Base-by-base conservation (phyloP, 1,140 invertebrate species). In the Aricia agestis region DNA sequence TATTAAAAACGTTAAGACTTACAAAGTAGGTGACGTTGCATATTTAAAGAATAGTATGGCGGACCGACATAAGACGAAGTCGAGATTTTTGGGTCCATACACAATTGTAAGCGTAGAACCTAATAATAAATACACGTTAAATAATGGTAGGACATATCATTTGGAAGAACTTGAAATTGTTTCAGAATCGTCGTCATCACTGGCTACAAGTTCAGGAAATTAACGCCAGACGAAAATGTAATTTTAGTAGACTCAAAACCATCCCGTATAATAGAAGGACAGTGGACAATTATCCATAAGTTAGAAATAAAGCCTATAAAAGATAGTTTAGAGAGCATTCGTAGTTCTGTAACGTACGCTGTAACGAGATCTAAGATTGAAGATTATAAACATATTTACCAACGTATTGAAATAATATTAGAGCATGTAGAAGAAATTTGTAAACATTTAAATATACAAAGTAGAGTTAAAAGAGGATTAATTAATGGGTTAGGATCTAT, bases 401-500 rank as follows among this genome's bases (percentile, higher is more conserved):
- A 72, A 69, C 73, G 66, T 68, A 75, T 68, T 45, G 72, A 70
- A 66, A 71, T 67, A 45, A 67, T 72, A 63, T 73, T 70, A 76
- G 67, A 75, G 10, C 68, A 78, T 76, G 67, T 74, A 68, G 52
- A 71, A 25, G 71, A 74, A 76, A 78, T 78, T 68, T 70, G 69
- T 78, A 71, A 74, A 68, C 63, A 72, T 68, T 76, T 72, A 61
- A 65, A 75, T 75, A 73, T 73, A 32, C 70, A 71, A 59, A 71
- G 70, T 71, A 70, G 76, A 67, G 31, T 25, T 52, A 83, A 79
- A 69, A 69, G 80, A 74, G 80, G 77, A 18, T 74, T 82, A 74
- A 79, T 82, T 19, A 79, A 80, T 72, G 75, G 74, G 6, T 66
- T 78, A 74, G 78, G 78, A 15, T 75, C 72, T 42, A 67, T 83